Percentiles rank a stretch among this genome's conserved stretches.
phyloP scores from a whole-genome alignment of 2,888 invertebrate species.

The Noctua janthe region DNA sequence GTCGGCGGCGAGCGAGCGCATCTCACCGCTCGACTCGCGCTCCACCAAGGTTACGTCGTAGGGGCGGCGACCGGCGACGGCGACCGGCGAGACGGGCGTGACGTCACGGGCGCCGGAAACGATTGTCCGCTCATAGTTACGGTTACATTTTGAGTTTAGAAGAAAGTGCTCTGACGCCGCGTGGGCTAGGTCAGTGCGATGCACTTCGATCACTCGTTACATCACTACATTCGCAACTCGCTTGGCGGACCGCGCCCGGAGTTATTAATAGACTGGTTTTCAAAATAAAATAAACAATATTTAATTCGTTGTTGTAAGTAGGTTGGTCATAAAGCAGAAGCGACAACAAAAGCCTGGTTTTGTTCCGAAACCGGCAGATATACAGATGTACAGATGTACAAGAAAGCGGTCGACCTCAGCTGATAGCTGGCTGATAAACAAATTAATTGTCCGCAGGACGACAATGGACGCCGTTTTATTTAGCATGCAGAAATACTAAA shows the following conservation, averaged over 20 bases:
- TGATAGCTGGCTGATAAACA: constrained; percentile 76
- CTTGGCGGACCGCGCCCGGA: background rate
- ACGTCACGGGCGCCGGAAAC: constrained; percentile 90
- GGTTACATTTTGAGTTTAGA: constrained; percentile 90
- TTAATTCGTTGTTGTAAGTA: constrained; percentile 27
- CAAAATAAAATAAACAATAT: constrained; percentile 31
- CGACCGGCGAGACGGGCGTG: constrained; percentile 86
- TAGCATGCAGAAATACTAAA: constrained; percentile 55
- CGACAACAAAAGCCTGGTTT: constrained; percentile 68
- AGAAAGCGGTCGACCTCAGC: constrained; percentile 79
- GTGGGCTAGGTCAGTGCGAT: constrained; percentile 87
- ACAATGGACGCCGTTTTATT: constrained; percentile 66
- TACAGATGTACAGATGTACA: constrained; percentile 76
- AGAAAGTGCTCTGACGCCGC: constrained; percentile 85
- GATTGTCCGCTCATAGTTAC: constrained; percentile 89
- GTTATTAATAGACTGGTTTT: constrained; percentile 8
- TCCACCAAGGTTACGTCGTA: constrained; percentile 85
- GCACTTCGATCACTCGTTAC: constrained; percentile 56
- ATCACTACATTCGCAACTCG: constrained; percentile 18
- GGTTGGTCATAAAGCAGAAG: constrained; percentile 53
- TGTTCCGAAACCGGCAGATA: constrained; percentile 72
- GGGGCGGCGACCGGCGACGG: constrained; percentile 88
- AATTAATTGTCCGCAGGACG: constrained; percentile 74
- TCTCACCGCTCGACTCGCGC: constrained; percentile 63
- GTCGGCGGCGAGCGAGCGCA: constrained; percentile 58